Evolutionary conservation across 2,797 vertebrate species (phyloP).

Genomic region (Psittacula echo): DNA sequence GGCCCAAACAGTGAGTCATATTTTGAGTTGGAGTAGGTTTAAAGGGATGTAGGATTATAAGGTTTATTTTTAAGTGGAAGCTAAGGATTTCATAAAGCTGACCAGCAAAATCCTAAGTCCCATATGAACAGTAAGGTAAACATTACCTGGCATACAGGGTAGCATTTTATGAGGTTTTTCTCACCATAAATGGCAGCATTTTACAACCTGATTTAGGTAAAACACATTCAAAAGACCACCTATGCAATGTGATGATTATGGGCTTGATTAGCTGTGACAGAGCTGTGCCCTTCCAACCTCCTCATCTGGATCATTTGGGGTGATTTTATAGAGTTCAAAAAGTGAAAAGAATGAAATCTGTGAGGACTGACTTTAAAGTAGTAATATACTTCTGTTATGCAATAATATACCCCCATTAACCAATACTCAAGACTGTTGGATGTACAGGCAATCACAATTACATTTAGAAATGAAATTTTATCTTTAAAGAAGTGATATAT

Average conservation of each 20-base stretch:
- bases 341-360: not conserved
- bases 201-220: constrained; percentile 66
- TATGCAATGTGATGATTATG: not conserved
- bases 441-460: not conserved
- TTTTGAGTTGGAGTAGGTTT: not conserved
- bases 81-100: constrained; percentile 15
- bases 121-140: constrained; percentile 49
- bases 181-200: constrained; percentile 65
- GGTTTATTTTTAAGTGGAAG: constrained; percentile 43
- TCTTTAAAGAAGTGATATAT: constrained; percentile 31
- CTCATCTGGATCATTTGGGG: not conserved
- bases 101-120: constrained; percentile 45
- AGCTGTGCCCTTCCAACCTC: not conserved
- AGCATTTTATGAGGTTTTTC: constrained; percentile 70
- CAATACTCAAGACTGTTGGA: not conserved
- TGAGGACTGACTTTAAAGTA: not conserved
- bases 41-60: not conserved
- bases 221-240: constrained; percentile 64
- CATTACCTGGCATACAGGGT: constrained; percentile 53
- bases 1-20: not conserved
- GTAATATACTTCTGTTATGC: not conserved
- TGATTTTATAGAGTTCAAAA: not conserved
- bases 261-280: not conserved
- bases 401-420: not conserved
- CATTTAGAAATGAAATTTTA: not conserved